phyloP scores from a whole-genome alignment of 2,888 invertebrate species.

The Hemaris fuciformis region DNA sequence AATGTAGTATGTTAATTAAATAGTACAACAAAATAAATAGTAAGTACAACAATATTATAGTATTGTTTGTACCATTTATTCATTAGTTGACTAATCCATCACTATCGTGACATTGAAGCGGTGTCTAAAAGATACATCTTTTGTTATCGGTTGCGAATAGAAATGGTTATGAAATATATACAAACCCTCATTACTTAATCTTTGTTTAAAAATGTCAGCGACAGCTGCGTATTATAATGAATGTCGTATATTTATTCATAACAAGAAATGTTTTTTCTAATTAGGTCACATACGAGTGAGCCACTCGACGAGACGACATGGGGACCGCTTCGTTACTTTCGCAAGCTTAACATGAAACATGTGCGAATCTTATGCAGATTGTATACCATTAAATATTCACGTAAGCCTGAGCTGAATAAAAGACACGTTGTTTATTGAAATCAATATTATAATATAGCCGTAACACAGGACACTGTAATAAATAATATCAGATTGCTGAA shows the following conservation, averaged over 20 bases:
- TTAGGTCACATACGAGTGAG: conserved; percentile 6
- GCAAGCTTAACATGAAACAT: not conserved
- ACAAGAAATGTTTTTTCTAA: conserved; percentile 8
- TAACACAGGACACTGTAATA: not conserved
- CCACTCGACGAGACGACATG: not conserved
- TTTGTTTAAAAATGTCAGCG: conserved; percentile 4
- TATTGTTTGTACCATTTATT: not conserved
- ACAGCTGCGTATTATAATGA: not conserved
- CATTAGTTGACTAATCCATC: not conserved
- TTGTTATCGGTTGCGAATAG: conserved; percentile 34
- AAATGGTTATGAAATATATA: conserved; percentile 26
- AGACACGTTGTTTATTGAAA: not conserved
- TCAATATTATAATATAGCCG: not conserved
- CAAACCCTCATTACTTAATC: not conserved
- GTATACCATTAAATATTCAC: not conserved
- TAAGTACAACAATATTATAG: not conserved
- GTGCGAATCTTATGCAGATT: not conserved
- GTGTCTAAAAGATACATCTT: conserved; percentile 35
- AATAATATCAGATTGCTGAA: not conserved
- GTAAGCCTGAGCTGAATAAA: not conserved
- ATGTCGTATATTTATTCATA: conserved; percentile 2
- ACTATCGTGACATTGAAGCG: conserved; percentile 15
- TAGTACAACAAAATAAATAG: no score
- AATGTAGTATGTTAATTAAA: no score
- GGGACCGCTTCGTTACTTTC: not conserved